Evolutionary conservation across 2,888 invertebrate genomes (phyloP), one percentile per base, ranked within the genome.

Genomic region (Dinocampus coccinellae): DNA sequence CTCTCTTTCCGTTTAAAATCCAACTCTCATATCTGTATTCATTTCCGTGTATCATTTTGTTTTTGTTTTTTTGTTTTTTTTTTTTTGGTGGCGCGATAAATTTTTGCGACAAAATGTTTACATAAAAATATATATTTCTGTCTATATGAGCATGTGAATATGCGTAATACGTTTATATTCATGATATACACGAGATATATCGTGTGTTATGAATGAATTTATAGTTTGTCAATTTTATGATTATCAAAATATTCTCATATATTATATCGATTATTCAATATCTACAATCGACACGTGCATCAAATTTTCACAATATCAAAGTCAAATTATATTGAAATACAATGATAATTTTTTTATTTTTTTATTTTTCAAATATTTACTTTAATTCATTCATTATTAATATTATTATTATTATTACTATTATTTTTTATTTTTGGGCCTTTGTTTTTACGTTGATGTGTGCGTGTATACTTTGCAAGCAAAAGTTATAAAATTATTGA

Each of bases 21-120:
- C 66, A n/a, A 16, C 66, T 33, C 16, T 47, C 67, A 63, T 58
- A 72, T 68, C 67, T 68, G 67, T 68, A 68, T 72, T 68, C 57
- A 72, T 67, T 72, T 72, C 67, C 72, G 63, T 29, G 62, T 58
- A 33, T 47, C 29, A 29, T 62, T 71, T 55, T n/a, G 39, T 62
- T 71, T 55, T n/a, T 64, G 64, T 33, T 71, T 34, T 55, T 67
- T 62, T 72, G 57, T 62, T 52, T 39, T 61, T 71, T 67, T 71
- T 39, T 57, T 66, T 57, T n/a, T n/a, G n/a, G n/a, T 39, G 39
- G 29, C 13, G 47, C 52, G 16, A 39, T 33, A 57, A 20, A 22
- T 33, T 33, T 29, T 34, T 16, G 58, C 16, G 34, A 13, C 29
- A 36, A n/a, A n/a, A n/a, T n/a, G n/a, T 11, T 3, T 9, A 24